These are phyloP conservation scores for Phrynocephalus versicolor DNA, from an alignment of 2,113 vertebrate genomes.

Conservation along the genomic window DNA sequence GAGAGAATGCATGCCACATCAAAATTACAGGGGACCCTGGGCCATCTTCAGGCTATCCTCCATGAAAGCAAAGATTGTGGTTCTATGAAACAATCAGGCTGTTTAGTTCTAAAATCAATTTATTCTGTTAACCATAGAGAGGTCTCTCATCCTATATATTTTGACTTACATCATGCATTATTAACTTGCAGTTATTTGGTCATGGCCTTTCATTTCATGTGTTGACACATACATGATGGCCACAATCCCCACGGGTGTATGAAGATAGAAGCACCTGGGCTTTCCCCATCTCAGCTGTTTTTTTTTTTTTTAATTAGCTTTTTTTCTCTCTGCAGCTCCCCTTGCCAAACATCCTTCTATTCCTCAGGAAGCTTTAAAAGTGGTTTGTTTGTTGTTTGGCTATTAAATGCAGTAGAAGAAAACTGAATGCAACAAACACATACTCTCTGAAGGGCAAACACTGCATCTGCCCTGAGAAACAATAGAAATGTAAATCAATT, in stretches of 20 bases:
- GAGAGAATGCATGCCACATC: not conserved
- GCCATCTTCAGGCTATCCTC: not conserved
- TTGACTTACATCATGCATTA: slow-evolving; percentile 11
- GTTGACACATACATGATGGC: slow-evolving; percentile 21
- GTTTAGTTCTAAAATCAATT: not conserved
- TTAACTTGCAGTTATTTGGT: slow-evolving; percentile 16
- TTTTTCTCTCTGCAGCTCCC: not conserved
- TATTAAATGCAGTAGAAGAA: slow-evolving; percentile 7
- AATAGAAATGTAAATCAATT: not conserved
- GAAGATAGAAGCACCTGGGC: slow-evolving; percentile 18
- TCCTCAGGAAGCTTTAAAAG: slow-evolving; percentile 4
- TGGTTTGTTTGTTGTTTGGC: slow-evolving; percentile 22
- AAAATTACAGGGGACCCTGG: not conserved
- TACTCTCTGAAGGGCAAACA: not conserved
- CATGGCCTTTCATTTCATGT: slow-evolving; percentile 15
- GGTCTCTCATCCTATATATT: slow-evolving; percentile 3
- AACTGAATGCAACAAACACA: not conserved
- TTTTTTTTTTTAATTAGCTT: not conserved
- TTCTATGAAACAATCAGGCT: not conserved
- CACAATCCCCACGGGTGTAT: not conserved
- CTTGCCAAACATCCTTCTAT: slow-evolving; percentile 7
- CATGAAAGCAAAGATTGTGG: not conserved
- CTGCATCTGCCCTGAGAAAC: not conserved
- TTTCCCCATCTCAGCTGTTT: not conserved
- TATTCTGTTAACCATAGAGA: not conserved